Base-by-base conservation (phyloP, 1,140 invertebrate species). In the Diplogasteroides magnus region DNA sequence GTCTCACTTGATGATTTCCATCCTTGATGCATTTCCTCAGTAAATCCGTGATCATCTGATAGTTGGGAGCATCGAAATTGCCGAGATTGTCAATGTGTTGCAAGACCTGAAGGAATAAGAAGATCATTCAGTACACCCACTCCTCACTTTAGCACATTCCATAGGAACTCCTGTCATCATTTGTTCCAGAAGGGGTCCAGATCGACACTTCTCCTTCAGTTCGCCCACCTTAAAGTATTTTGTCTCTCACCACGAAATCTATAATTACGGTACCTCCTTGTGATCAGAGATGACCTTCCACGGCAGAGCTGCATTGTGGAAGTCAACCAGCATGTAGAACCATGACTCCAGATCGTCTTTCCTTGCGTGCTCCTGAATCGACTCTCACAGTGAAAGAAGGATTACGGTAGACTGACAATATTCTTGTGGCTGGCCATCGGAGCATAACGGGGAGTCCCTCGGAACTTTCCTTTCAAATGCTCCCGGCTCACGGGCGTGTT, bases 251-350 rank as follows among this genome's bases (percentile, higher is more conserved):
- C n/a, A n/a, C n/a, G n/a, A n/a, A n/a, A n/a, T n/a, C n/a, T n/a
- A n/a, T n/a, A n/a, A n/a, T n/a, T n/a, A n/a, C n/a, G n/a, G n/a
- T n/a, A 74, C 62, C 19, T 66, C 60, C 32, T 37, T 64, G 27
- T 72, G 61, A 15, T 74, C 65, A n/a, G 32, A 60, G 2, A 73
- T 37, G 27, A 55, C 63, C 60, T 69, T 74, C 73, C 73, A 74
- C 14, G 73, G 73, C 26, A 74, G 62, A 13, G 67, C 67, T 1
- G 71, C 73, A 61, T 67, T 67, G 14, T 69, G 72, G 55, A 74
- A 61, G 57, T 74, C 73, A 6, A 72, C 69, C 0, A 61, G 32
- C 73, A 72, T 71, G 29, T 74, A 74, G n/a, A 74, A 65, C 71
- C 71, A 71, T 2, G 31, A 29, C 31, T 71, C 66, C 13, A 2